Evolutionary conservation across 2,113 vertebrate species (phyloP).

Genomic region (Cryptoleucopteryx plumbea): DNA sequence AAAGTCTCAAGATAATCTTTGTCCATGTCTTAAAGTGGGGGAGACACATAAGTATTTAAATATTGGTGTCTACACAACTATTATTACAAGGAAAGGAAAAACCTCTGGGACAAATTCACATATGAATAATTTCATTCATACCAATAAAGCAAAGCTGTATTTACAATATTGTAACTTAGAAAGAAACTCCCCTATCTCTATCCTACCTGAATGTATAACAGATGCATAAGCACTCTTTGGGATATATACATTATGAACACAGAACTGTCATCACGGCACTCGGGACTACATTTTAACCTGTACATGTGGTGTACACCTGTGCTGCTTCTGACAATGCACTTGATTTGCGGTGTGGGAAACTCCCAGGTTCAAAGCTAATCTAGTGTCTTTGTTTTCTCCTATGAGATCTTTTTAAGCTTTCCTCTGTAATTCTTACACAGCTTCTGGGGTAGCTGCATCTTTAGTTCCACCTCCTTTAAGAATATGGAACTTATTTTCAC

Average conservation of each 20-base stretch:
- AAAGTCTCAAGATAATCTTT: not conserved
- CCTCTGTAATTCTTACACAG: constrained; percentile 1
- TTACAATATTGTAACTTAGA: not conserved
- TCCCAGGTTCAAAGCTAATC: constrained; percentile 53
- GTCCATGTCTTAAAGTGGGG: not conserved
- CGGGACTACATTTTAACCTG: constrained; percentile 14
- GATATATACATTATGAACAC: constrained; percentile 14
- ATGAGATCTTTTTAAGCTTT: constrained; percentile 26
- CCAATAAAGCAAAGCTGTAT: not conserved
- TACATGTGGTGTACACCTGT: constrained; percentile 64
- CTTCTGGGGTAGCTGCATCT: constrained; percentile 15
- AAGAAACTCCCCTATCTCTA: not conserved
- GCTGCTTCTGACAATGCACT: constrained; percentile 16
- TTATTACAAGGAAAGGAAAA: not conserved
- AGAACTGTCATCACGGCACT: constrained; percentile 40
- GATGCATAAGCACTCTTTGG: not conserved
- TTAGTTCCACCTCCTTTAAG: not conserved
- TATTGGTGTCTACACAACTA: not conserved
- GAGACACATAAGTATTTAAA: not conserved
- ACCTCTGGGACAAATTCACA: not conserved
- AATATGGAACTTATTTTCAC: constrained; percentile 18
- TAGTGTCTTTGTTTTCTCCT: constrained; percentile 37
- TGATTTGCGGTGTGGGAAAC: constrained; percentile 55
- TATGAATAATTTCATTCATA: not conserved
- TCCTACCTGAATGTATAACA: constrained; percentile 26